Evolutionary conservation across 2,888 invertebrate species (phyloP).

Genomic region (Alviniconcha strummeri): DNA sequence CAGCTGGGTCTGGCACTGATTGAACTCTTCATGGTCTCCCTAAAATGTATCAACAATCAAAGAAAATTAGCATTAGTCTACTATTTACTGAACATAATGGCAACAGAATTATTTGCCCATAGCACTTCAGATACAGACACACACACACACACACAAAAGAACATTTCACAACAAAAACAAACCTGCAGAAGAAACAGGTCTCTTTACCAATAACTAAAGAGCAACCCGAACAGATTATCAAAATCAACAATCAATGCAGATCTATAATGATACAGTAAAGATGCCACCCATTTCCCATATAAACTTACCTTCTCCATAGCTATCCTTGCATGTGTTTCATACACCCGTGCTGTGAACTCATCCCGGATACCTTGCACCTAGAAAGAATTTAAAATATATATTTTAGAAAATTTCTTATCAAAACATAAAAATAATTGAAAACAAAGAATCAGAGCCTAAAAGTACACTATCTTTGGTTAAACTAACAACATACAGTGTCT

Average conservation of each 20-base stretch:
- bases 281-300: too few species aligned
- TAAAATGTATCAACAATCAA: conserved; percentile 50
- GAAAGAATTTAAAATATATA: conserved; percentile 49
- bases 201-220: too few species aligned
- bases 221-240: too few species aligned
- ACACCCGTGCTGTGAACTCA: conserved; percentile 96
- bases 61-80: neutral
- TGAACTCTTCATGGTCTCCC: conserved; percentile 99
- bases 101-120: neutral
- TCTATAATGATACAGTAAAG: too few species aligned
- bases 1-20: conserved; percentile 99
- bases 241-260: too few species aligned
- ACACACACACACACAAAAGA: too few species aligned
- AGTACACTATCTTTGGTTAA: too few species aligned
- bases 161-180: neutral
- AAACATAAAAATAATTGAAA: too few species aligned
- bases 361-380: conserved; percentile 97
- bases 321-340: conserved; percentile 98
- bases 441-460: too few species aligned
- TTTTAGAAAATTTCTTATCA: too few species aligned
- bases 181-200: neutral
- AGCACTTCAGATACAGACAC: too few species aligned
- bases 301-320: conserved; percentile 87
- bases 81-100: neutral
- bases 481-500: too few species aligned